phyloP scores from a whole-genome alignment of 1,140 invertebrate genomes.

The Diorhabda carinulata region DNA sequence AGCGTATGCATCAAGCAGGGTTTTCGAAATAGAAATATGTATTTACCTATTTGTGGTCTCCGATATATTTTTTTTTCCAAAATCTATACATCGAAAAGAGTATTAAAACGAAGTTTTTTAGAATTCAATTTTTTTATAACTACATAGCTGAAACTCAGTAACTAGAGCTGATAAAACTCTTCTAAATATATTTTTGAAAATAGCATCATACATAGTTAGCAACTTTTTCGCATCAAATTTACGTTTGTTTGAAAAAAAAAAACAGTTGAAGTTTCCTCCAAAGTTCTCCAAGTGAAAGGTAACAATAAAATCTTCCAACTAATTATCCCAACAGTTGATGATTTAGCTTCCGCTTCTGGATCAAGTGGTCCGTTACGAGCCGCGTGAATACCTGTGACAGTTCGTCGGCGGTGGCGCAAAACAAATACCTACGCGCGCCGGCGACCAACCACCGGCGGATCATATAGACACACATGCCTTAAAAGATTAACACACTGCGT shows the following conservation, averaged over 20 bases:
- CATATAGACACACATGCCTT: slow-evolving; percentile 1
- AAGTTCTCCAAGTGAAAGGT: neutral
- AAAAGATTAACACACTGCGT: slow-evolving; percentile 9
- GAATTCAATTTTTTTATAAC: no score
- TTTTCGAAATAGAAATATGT: neutral
- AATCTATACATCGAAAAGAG: neutral
- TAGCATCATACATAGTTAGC: no score
- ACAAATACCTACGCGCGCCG: slow-evolving; percentile 4
- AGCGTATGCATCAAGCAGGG: no score
- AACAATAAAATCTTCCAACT: neutral
- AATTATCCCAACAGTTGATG: neutral
- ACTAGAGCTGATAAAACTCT: no score
- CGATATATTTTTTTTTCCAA: neutral
- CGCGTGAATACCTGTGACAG: slow-evolving; percentile 4
- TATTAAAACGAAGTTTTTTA: no score
- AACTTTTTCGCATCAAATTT: no score
- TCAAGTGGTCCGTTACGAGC: neutral
- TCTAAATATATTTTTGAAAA: no score
- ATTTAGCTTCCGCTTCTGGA: neutral
- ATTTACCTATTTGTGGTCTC: neutral
- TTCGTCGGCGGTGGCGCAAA: slow-evolving; percentile 6
- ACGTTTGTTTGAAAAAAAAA: no score
- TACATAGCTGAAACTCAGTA: no score
- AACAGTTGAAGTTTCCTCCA: neutral
- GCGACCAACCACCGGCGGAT: slow-evolving; percentile 13